Base-by-base conservation (phyloP, 2,888 invertebrate species). In the Caenorhabditis becei region DNA sequence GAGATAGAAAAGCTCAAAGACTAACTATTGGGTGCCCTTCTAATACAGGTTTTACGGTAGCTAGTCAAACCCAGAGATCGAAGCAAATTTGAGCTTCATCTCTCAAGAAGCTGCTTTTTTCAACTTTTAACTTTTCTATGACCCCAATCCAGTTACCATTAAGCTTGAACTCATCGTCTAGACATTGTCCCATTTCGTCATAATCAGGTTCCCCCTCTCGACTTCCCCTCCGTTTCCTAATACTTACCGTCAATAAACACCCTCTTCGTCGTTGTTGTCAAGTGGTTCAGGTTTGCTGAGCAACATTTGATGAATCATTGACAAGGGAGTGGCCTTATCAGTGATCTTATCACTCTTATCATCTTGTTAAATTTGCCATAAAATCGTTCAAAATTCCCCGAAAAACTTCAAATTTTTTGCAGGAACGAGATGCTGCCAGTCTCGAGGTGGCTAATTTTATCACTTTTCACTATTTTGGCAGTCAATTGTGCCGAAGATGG, bases 391-490 rank as follows among this genome's bases (percentile, higher is more conserved):
- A n/a, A n/a, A n/a, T n/a, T n/a, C n/a, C n/a, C n/a, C n/a, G n/a
- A n/a, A n/a, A n/a, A n/a, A n/a, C n/a, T n/a, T n/a, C n/a, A n/a
- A 26, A 47, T 1, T 26, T 2, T 26, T 24, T 18, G 0, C 10
- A 14, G 2, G n/a, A 51, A 28, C 44, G 16, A n/a, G 49, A 67
- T 67, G 67, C 54, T 70, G 59, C 78, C 71, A 53, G 58, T 56
- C 20, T 20, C 44, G 44, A 61, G 79, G 79, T 74, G 79, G 72
- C 56, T 62, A 20, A 35, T 79, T 37, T 53, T 72, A 72, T 41
- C 65, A 63, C 44, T 65, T 47, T 66, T 44, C 58, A 51, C 56
- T 16, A 10, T 71, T n/a, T 54, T 71, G 23, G 59, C 72, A 35
- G 62, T 63, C 23, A 0, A 37, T 7, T 16, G 56, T 23, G 37